Evolutionary conservation across 1,140 invertebrate genomes (phyloP), one percentile per base, ranked within the genome.

Genomic region (Psix sp.): DNA sequence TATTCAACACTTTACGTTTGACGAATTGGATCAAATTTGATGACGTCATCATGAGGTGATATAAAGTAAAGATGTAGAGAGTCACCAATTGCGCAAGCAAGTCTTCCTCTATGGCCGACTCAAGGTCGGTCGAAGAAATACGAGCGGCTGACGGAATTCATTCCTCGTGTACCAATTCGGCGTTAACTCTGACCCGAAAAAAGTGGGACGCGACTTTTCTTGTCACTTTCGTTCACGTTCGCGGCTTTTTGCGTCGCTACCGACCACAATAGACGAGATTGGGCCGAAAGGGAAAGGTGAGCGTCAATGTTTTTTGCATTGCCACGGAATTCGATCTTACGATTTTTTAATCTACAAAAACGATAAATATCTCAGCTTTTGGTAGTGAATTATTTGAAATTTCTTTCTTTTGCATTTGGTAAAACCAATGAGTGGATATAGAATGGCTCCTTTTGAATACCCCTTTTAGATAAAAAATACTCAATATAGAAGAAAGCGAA

Each of bases 121-220:
- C 81, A 83, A 83, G 81, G 79, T 52, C 80, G 60, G 26, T 52
- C 80, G 60, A 21, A 80, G 74, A 82, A 79, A 76, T 68, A 72
- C 60, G 76, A 78, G 67, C 73, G 63, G 13, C 21, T 39, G 39
- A 45, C 17, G 48, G 66, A 60, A 70, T 70, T 70, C 17, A 40
- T 60, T 46, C 39, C 46, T 46, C 48, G 40, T 46, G 16, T 48
- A 14, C 40, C 16, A 42, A 70, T 48, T 56, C 29, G 54, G 18
- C 33, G 35, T 60, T 52, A 57, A 56, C 57, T 56, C 49, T 56
- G 56, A 62, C 46, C 56, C 42, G 18, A 48, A 63, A 71, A 71
- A 54, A 68, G 40, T 52, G 21, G 54, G 38, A 68, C 54, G 45
- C 46, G 45, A 21, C 33, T 62, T 62, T 71, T 71, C 66, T 54